These are phyloP conservation scores for Crotalus helleri DNA, from an alignment of 2,113 vertebrate species.

Conservation along the genomic window DNA sequence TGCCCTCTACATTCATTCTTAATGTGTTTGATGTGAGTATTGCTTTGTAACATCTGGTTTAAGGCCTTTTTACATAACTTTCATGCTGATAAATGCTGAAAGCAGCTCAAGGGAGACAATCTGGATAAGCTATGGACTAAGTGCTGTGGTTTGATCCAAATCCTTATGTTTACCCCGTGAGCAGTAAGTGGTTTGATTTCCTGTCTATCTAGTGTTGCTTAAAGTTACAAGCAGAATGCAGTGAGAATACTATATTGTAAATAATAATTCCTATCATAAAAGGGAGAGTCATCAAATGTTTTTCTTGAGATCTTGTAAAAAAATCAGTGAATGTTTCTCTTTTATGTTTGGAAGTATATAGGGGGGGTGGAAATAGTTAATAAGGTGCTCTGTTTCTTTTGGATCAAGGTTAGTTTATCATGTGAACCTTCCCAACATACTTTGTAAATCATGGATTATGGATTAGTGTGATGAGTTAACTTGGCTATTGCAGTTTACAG, in stretches of 20 bases:
- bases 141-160: constrained; percentile 55
- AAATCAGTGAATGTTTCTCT: background rate
- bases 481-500: background rate
- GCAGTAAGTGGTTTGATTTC: constrained; percentile 64
- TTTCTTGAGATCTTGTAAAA: background rate
- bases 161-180: constrained; percentile 66
- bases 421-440: background rate
- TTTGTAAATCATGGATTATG: background rate
- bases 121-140: constrained; percentile 56
- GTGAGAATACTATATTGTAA: constrained; percentile 42
- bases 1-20: constrained; percentile 36
- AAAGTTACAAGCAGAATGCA: constrained; percentile 48
- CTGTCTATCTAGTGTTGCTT: constrained; percentile 59
- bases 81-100: constrained; percentile 63
- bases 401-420: background rate
- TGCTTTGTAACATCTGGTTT: constrained; percentile 57
- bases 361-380: background rate
- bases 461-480: background rate
- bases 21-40: constrained; percentile 38
- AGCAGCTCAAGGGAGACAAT: constrained; percentile 57
- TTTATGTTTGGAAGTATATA: background rate
- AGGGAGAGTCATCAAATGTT: constrained; percentile 31
- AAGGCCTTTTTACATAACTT: constrained; percentile 56
- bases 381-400: background rate
- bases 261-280: constrained; percentile 22